Percentiles rank a stretch among this genome's conserved stretches.
Evolutionary conservation across 2,888 invertebrate genomes (phyloP).

Genomic region (Clusia tigrina): DNA sequence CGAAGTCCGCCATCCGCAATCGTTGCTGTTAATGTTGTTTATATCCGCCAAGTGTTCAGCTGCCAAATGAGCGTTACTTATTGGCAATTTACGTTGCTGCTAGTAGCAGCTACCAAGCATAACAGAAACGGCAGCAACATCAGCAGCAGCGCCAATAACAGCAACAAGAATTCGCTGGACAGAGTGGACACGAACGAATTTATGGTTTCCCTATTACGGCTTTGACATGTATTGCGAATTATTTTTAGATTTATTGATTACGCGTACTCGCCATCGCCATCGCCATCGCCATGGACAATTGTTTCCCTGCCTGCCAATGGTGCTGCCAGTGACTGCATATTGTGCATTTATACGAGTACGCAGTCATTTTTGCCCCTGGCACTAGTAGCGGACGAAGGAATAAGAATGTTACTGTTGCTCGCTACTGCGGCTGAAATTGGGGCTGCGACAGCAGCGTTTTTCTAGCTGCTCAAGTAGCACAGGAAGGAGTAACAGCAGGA

Average conservation of each 20-base stretch:
- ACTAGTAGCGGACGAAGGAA: neutral
- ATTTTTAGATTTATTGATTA: slow-evolving; percentile 60
- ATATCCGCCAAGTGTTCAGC: slow-evolving; percentile 38
- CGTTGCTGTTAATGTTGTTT: slow-evolving; percentile 12
- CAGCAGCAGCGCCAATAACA: slow-evolving; percentile 22
- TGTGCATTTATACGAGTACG: too few species aligned
- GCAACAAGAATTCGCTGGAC: slow-evolving; percentile 20
- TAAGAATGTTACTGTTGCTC: neutral
- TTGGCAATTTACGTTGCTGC: slow-evolving; percentile 49
- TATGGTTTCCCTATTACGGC: slow-evolving; percentile 62
- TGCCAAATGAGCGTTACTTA: slow-evolving; percentile 57
- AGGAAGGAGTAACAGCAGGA: neutral
- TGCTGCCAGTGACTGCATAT: too few species aligned
- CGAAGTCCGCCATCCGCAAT: too few species aligned
- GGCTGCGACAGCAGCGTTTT: too few species aligned
- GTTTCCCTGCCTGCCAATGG: neutral
- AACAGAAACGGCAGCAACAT: slow-evolving; percentile 8
- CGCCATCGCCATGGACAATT: neutral
- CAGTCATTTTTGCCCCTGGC: neutral
- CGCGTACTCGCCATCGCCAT: slow-evolving; percentile 42
- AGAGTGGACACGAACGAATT: slow-evolving; percentile 37
- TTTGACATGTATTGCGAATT: slow-evolving; percentile 62
- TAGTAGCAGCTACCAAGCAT: slow-evolving; percentile 6
- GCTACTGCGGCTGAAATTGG: too few species aligned
- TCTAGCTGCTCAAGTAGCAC: neutral